Evolutionary conservation across 2,888 invertebrate species (phyloP).

Genomic region (Ischnura elegans): DNA sequence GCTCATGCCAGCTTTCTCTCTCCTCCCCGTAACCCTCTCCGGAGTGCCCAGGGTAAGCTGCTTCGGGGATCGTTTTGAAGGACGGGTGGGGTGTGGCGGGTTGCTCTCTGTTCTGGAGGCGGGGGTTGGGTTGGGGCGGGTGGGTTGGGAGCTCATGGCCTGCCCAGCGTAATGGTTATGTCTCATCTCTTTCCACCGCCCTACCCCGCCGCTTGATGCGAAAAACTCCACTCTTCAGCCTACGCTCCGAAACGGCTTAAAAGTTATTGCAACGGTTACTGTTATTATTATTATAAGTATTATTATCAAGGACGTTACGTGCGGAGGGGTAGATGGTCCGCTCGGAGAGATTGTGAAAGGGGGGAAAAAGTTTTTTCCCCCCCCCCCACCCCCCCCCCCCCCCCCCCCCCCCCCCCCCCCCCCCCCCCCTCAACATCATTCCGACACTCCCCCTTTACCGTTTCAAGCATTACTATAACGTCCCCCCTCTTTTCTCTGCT

Average conservation of each 20-base stretch:
- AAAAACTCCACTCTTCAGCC: slow-evolving; percentile 52
- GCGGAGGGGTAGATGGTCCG: slow-evolving; percentile 1
- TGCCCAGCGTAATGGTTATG: slow-evolving; percentile 59
- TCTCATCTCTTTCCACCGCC: background rate
- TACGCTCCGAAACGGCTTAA: slow-evolving; percentile 62
- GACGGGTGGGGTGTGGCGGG: background rate
- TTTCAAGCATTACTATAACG: too few species aligned
- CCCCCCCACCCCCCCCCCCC: background rate
- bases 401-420: background rate
- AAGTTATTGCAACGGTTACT: slow-evolving; percentile 66
- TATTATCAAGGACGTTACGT: slow-evolving; percentile 60
- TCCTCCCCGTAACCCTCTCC: background rate
- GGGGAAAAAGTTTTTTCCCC: background rate
- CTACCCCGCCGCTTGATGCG: background rate
- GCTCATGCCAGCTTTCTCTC: background rate
- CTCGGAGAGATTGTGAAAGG: slow-evolving; percentile 16
- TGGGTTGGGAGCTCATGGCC: slow-evolving; percentile 44
- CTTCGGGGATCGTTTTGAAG: background rate
- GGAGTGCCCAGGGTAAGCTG: background rate
- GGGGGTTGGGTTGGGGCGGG: background rate
- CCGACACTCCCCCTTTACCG: too few species aligned
- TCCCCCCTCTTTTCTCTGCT: background rate
- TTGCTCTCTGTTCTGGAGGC: background rate
- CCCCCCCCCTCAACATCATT: background rate
- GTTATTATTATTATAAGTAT: slow-evolving; percentile 67